Evolutionary conservation across 2,888 invertebrate species (phyloP).

Genomic region (Cetonia aurata): DNA sequence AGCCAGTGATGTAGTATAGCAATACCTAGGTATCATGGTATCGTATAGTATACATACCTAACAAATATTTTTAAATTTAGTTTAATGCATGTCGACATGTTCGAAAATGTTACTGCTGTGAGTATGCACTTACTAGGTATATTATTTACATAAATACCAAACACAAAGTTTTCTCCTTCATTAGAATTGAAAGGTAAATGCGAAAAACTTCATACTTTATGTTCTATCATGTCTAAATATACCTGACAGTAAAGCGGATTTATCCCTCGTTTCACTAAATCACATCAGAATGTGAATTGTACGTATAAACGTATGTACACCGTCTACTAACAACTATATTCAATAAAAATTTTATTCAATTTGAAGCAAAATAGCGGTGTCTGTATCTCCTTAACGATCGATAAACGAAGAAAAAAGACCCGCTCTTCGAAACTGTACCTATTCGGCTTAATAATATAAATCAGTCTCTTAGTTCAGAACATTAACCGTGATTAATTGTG

Average conservation of each 20-base stretch:
- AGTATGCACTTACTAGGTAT: too few relatives aligned
- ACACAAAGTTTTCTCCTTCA: too few relatives aligned
- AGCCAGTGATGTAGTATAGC: too few relatives aligned
- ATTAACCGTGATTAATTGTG: slow-evolving; percentile 33
- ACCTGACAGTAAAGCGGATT: background rate
- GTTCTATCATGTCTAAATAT: background rate
- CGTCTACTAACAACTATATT: background rate
- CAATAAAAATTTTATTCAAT: background rate
- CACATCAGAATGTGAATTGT: background rate
- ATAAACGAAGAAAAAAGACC: slow-evolving; percentile 6
- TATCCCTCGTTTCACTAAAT: slow-evolving; percentile 8
- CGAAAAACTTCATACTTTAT: background rate
- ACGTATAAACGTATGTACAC: background rate
- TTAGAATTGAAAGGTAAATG: too few relatives aligned
- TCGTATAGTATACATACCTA: too few relatives aligned
- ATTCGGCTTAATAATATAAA: slow-evolving; percentile 1
- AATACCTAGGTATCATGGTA: too few relatives aligned
- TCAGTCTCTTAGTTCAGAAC: slow-evolving; percentile 23
- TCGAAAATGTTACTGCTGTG: too few relatives aligned
- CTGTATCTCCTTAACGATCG: background rate
- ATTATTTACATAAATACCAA: too few relatives aligned
- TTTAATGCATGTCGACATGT: too few relatives aligned
- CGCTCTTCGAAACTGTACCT: slow-evolving; percentile 13
- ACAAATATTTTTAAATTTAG: too few relatives aligned
- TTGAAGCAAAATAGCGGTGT: background rate